A percentile compares a stretch with the other conserved stretches of the same genome.
Conservation (phyloP, 2,797 vertebrate genomes). For the Schizopygopsis malacanthus region DNA sequence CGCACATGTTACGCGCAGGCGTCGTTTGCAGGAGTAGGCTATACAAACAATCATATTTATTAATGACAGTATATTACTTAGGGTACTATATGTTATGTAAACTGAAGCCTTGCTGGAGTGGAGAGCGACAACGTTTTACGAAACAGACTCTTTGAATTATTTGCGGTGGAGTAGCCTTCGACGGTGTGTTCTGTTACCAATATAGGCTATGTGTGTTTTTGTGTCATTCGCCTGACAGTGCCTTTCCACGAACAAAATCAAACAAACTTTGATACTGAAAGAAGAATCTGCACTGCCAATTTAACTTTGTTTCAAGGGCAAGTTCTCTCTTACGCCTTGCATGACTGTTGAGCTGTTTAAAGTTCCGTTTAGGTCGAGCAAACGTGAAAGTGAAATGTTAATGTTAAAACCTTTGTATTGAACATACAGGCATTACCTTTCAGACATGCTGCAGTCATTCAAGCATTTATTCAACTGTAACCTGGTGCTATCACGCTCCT, state of each 20-base stretch:
- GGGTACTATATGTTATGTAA: too few species aligned
- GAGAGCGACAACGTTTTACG: not conserved
- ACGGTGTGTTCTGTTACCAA: not conserved
- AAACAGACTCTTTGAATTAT: slow-evolving; percentile 20
- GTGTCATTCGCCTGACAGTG: not conserved
- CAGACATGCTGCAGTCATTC: slow-evolving; percentile 24
- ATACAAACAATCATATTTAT: too few species aligned
- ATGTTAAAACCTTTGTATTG: not conserved
- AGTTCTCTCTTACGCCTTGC: too few species aligned
- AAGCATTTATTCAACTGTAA: not conserved
- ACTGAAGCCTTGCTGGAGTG: not conserved
- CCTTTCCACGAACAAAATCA: not conserved
- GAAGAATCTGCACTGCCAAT: not conserved
- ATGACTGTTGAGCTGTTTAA: not conserved
- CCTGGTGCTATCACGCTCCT: slow-evolving; percentile 16
- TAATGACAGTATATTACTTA: too few species aligned
- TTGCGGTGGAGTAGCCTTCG: not conserved
- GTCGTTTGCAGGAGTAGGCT: too few species aligned
- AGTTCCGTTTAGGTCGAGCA: not conserved
- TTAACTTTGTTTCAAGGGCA: not conserved
- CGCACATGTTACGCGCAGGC: too few species aligned
- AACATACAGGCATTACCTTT: not conserved
- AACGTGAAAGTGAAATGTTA: not conserved
- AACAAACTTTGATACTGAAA: not conserved
- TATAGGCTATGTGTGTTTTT: not conserved